Conservation (phyloP, 2,888 invertebrate species). For the Diaprepes abbreviatus region DNA sequence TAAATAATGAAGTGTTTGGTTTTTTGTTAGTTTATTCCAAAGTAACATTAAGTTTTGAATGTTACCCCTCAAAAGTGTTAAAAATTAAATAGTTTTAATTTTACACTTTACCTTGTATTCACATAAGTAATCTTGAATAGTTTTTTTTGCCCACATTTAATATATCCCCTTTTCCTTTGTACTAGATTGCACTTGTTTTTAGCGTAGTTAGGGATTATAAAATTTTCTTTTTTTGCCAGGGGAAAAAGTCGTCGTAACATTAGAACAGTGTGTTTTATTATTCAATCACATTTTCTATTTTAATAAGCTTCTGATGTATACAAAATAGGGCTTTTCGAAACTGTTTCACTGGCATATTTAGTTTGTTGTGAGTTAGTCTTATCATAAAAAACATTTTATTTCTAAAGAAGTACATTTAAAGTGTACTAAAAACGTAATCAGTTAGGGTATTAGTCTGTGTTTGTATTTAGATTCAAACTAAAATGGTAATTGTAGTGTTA, state of each 20-base stretch:
- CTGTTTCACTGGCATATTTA: slow-evolving; percentile 12
- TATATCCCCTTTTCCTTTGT: not conserved
- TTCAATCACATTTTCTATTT: not conserved
- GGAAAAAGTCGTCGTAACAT: not conserved
- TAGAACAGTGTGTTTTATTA: no score
- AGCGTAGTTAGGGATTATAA: slow-evolving; percentile 6
- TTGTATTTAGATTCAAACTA: not conserved
- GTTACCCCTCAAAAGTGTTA: no score
- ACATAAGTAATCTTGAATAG: not conserved
- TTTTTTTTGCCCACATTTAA: not conserved
- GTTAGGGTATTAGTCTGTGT: slow-evolving; percentile 24
- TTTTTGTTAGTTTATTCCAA: no score
- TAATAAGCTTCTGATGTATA: not conserved
- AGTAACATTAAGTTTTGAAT: no score
- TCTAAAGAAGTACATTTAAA: slow-evolving; percentile 35
- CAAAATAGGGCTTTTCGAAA: slow-evolving; percentile 8
- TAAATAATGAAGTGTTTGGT: no score
- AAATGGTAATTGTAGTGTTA: not conserved
- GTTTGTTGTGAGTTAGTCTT: slow-evolving; percentile 3
- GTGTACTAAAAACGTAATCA: slow-evolving; percentile 26
- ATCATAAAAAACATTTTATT: slow-evolving; percentile 11
- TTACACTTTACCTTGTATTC: not conserved
- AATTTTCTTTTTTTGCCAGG: slow-evolving; percentile 1
- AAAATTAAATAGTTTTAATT: no score
- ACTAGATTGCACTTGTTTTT: slow-evolving; percentile 3